Evolutionary conservation across 2,113 vertebrate species (phyloP), one percentile per base, ranked within the genome.

Genomic region (Leucopsar rothschildi): DNA sequence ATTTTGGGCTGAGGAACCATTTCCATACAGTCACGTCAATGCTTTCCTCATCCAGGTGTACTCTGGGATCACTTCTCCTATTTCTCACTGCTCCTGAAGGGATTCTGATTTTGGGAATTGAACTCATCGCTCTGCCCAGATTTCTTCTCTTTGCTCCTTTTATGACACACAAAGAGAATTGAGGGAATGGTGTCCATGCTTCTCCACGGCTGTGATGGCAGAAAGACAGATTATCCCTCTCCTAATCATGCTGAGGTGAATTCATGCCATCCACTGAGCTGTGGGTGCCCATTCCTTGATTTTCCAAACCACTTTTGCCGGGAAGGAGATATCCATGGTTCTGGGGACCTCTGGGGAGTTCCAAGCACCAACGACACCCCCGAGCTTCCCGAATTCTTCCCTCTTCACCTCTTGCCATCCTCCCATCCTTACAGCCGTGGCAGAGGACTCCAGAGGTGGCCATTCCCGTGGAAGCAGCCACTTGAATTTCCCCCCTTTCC

Each of bases 401-500:
- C 7, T 31, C 33, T 23, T 42, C 64, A 12, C 56, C 39, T 52
- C 45, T 28, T 2, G 1, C 7, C 35, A 27, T 18, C 86, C 47
- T 85, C 57, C 15, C 6, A 5, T 15, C 81, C 73, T 18, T 5
- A n/a, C 22, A n/a, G 17, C 56, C 0, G 0, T 49, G 59, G 35
- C 2, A 2, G 76, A 56, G 64, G 0, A 3, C 2, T 18, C 71
- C 2, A 1, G 88, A 88, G 55, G 25, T 2, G 13, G n/a, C 69
- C 2, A 13, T 92, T 86, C 91, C 42, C 1, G 0, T 37, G 70
- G 35, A 92, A 85, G 6, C 60, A 82, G 68, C 52, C 8, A 0
- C 89, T 95, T 72, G 92, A 91, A 84, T 91, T 88, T 96, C 92
- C 95, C 85, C 93, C 82, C 28, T 90, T 92, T n/a, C 55, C 79